These are phyloP conservation scores for Panagrolaimus sp. DNA, from an alignment of 1,140 invertebrate genomes.

Conservation along the genomic window DNA sequence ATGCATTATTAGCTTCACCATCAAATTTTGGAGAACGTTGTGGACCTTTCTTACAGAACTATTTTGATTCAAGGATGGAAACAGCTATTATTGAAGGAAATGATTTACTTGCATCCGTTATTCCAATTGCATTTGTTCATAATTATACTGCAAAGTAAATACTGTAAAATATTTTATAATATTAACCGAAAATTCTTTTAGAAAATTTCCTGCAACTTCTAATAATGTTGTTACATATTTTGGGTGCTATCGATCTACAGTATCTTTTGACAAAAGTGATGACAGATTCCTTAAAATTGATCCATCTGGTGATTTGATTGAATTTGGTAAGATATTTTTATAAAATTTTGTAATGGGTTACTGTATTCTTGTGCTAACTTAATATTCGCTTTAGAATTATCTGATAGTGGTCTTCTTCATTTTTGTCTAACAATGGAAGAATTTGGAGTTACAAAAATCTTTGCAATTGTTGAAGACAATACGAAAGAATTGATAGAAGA, in stretches of 20 bases:
- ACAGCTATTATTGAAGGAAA: neutral
- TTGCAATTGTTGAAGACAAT: slow-evolving; percentile 1
- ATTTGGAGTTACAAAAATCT: neutral
- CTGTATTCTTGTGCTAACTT: no score
- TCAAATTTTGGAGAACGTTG: slow-evolving; percentile 5
- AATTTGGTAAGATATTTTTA: slow-evolving; percentile 4
- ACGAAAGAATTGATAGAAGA: neutral
- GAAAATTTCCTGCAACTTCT: neutral
- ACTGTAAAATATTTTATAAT: no score
- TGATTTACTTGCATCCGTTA: neutral
- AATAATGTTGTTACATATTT: neutral
- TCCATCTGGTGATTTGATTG: neutral
- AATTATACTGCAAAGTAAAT: slow-evolving; percentile 3
- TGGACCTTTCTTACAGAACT: neutral
- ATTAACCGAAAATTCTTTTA: no score
- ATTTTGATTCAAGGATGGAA: neutral
- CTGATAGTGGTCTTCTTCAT: neutral
- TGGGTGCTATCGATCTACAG: neutral
- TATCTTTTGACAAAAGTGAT: neutral
- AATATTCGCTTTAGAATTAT: neutral
- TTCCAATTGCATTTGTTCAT: slow-evolving; percentile 5
- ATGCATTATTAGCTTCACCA: neutral
- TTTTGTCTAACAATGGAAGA: neutral
- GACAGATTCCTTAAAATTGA: neutral
- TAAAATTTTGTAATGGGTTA: neutral